Percentiles rank a stretch among this genome's conserved stretches.
Conservation (phyloP, 2,888 invertebrate genomes). For the Acholoe squamosa region DNA sequence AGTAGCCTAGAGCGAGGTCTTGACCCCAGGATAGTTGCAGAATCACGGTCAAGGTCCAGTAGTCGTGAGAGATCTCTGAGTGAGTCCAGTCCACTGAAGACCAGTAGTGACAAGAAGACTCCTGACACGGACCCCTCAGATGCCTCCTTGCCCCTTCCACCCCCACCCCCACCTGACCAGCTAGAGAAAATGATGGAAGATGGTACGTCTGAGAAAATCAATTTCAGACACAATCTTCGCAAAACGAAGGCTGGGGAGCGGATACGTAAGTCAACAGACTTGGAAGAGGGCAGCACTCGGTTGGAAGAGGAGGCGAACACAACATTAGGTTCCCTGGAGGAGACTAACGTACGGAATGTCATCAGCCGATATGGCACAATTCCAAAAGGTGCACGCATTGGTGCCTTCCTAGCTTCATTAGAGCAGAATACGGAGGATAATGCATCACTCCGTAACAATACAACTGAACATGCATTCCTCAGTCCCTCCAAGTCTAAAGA, state of each 20-base stretch:
- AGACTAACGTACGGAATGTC: constrained; percentile 96
- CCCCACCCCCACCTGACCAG: constrained; percentile 63
- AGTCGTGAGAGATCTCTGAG: constrained; percentile 66
- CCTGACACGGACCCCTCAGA: constrained; percentile 69
- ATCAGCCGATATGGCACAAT: constrained; percentile 96
- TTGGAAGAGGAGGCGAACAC: constrained; percentile 71
- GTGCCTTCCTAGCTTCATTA: constrained; percentile 96
- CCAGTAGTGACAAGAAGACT: constrained; percentile 67
- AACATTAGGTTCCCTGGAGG: constrained; percentile 93
- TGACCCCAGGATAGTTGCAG: constrained; percentile 61
- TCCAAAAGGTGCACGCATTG: constrained; percentile 97
- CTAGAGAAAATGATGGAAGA: constrained; percentile 42
- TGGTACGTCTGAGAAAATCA: not conserved
- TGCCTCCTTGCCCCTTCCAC: constrained; percentile 68
- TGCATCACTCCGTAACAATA: not conserved
- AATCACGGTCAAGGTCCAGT: constrained; percentile 67
- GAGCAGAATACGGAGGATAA: constrained; percentile 60
- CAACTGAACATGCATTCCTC: not conserved
- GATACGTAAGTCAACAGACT: constrained; percentile 61
- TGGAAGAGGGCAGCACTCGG: constrained; percentile 70
- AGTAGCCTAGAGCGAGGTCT: constrained; percentile 71
- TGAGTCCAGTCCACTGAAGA: constrained; percentile 67
- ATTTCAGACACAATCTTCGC: constrained; percentile 66
- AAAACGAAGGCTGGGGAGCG: constrained; percentile 65
- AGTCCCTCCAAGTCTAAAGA: constrained; percentile 9